phyloP scores from a whole-genome alignment of 1,140 invertebrate species.

The Trichoplusia ni region DNA sequence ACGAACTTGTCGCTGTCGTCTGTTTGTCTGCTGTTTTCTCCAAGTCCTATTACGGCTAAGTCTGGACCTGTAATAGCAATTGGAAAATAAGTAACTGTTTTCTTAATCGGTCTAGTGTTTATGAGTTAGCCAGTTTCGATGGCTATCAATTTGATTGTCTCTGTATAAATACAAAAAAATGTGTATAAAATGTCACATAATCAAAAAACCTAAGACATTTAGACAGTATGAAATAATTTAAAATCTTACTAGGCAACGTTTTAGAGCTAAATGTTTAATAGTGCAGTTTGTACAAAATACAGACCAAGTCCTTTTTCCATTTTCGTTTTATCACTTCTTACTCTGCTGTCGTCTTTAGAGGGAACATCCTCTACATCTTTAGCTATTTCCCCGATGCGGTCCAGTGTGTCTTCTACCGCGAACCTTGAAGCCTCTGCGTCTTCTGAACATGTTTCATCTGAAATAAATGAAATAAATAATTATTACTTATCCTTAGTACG shows the following conservation, averaged over 20 bases:
- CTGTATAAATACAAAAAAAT: no score
- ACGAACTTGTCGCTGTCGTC: slow-evolving; percentile 62
- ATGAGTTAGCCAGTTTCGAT: no score
- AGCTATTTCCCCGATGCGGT: slow-evolving; percentile 61
- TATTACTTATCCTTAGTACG: no score
- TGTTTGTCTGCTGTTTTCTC: slow-evolving; percentile 41
- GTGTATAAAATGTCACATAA: no score
- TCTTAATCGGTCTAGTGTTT: no score
- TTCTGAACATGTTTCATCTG: slow-evolving; percentile 53
- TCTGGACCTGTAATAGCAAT: slow-evolving; percentile 58
- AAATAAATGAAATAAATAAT: slow-evolving; percentile 4
- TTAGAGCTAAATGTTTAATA: no score
- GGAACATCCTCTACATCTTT: slow-evolving; percentile 47
- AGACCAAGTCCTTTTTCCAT: slow-evolving; percentile 66
- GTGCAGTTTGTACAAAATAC: neutral
- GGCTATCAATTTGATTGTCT: no score
- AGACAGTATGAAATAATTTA: no score
- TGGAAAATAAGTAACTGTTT: neutral
- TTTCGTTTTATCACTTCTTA: slow-evolving; percentile 44
- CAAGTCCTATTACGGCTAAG: slow-evolving; percentile 65
- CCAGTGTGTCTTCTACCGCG: slow-evolving; percentile 61
- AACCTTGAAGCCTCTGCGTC: slow-evolving; percentile 64
- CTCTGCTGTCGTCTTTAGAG: slow-evolving; percentile 18
- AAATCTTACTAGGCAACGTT: no score
- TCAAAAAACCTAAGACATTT: no score